Evolutionary conservation across 2,797 vertebrate genomes (phyloP).

Genomic region (Serranus cabrilla): DNA sequence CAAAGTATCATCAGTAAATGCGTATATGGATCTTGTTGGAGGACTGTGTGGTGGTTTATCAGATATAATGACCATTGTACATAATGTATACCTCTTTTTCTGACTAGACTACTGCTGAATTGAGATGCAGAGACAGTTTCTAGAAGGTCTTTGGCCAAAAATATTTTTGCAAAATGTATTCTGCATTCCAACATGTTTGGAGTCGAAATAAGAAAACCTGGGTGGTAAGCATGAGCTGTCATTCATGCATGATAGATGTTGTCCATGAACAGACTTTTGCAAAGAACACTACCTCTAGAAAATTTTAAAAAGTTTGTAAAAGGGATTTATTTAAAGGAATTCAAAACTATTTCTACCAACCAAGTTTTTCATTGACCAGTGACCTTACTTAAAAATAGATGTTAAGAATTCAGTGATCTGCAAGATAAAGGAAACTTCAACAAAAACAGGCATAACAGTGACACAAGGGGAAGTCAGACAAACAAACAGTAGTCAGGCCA

Average conservation of each 20-base stretch:
- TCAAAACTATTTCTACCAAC: neutral
- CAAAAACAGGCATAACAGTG: neutral
- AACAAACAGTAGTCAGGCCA: neutral
- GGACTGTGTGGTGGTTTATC: neutral
- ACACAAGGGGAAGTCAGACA: neutral
- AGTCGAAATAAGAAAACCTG: neutral
- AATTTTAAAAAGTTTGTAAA: neutral
- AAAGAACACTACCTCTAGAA: neutral
- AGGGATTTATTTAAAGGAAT: neutral
- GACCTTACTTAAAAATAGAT: neutral
- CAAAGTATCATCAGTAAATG: neutral
- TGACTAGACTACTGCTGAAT: neutral
- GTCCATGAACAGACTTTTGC: neutral
- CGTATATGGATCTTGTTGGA: neutral
- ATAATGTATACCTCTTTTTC: neutral
- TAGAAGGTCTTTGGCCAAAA: neutral
- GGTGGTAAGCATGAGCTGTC: neutral
- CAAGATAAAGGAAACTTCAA: neutral
- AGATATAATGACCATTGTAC: neutral
- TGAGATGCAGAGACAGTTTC: neutral
- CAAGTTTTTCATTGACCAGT: neutral
- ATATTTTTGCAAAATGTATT: neutral
- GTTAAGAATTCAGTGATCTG: constrained; percentile 9
- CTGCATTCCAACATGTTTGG: neutral
- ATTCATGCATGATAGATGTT: neutral